Conservation (phyloP, 2,888 invertebrate genomes). For the Encarsia formosa region DNA sequence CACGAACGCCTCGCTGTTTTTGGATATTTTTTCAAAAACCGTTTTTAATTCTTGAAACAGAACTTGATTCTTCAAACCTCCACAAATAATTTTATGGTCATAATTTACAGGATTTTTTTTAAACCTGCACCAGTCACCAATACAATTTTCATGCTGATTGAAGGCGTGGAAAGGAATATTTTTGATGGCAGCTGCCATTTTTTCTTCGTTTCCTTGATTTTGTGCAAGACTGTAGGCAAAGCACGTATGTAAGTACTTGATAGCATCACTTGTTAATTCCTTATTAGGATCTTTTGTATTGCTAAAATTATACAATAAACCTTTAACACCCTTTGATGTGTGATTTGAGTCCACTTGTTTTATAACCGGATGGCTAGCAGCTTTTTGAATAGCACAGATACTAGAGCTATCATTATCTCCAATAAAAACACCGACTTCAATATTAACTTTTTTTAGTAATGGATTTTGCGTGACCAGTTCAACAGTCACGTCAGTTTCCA, state of each 20-base stretch:
- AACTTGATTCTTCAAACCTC: constrained; percentile 3
- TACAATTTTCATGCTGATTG: constrained; percentile 22
- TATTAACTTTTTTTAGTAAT: constrained; percentile 20
- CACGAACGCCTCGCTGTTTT: constrained; percentile 10
- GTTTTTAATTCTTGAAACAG: neutral
- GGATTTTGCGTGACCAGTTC: constrained; percentile 7
- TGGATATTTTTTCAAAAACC: constrained; percentile 5
- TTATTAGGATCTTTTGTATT: constrained; percentile 21
- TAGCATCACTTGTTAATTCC: constrained; percentile 22
- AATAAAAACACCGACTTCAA: constrained; percentile 25
- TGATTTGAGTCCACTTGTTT: constrained; percentile 27
- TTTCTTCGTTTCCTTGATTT: constrained; percentile 13
- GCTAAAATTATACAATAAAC: constrained; percentile 24
- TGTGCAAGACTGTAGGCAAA: constrained; percentile 16
- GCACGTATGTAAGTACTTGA: constrained; percentile 20
- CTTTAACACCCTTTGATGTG: constrained; percentile 21
- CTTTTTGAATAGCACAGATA: constrained; percentile 12
- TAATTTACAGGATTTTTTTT: constrained; percentile 12
- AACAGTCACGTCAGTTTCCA: constrained; percentile 12
- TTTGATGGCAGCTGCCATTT: constrained; percentile 16
- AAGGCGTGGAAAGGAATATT: constrained; percentile 24
- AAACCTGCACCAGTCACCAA: constrained; percentile 23
- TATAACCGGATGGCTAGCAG: constrained; percentile 13
- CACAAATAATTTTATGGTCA: neutral
- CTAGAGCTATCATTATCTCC: constrained; percentile 24